Base-by-base conservation (phyloP, 2,113 vertebrate species). In the Embiotoca jacksoni region DNA sequence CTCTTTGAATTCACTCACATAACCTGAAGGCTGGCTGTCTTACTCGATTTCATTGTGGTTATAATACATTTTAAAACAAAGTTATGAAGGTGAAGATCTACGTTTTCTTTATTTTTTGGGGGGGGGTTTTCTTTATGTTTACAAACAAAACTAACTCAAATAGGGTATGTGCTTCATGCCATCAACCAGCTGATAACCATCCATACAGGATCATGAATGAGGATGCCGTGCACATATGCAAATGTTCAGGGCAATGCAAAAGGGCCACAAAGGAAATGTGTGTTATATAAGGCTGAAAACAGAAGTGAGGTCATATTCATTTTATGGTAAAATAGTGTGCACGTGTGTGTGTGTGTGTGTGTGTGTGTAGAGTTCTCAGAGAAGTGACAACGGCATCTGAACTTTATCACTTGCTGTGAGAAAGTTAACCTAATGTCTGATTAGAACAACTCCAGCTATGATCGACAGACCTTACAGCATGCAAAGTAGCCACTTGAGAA, bases 41-140 rank as follows among this genome's bases (percentile, higher is more conserved):
- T 13, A 41, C 8, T 32, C 11, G 9, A 60, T 61, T 58, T 67
- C 10, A 77, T 66, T 80, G 23, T 64, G n/a, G 72, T 33, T 36
- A 73, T 54, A 5, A 31, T 67, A 23, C 23, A 23, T 23, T 7
- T 44, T 11, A 13, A 44, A 44, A 13, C 13, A 13, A 44, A 44
- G 41, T 3, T 3, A 44, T 3, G 13, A 44, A 13, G 10, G 35
- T 31, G 15, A 11, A 35, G 1, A 37, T 31, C 3, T 23, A 23
- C 23, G 23, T 23, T 23, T 3, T 68, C 54, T 47, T 30, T 6
- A 8, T 5, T 31, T 57, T 54, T 8, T 0, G n/a, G n/a, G n/a
- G n/a, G n/a, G n/a, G n/a, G n/a, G 3, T 16, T 15, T 36, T 7
- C 39, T 15, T 60, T 61, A 3, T 23, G 41, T 73, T 23, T 50